Evolutionary conservation across 2,113 vertebrate species (phyloP).

Genomic region (Malurus melanocephalus): DNA sequence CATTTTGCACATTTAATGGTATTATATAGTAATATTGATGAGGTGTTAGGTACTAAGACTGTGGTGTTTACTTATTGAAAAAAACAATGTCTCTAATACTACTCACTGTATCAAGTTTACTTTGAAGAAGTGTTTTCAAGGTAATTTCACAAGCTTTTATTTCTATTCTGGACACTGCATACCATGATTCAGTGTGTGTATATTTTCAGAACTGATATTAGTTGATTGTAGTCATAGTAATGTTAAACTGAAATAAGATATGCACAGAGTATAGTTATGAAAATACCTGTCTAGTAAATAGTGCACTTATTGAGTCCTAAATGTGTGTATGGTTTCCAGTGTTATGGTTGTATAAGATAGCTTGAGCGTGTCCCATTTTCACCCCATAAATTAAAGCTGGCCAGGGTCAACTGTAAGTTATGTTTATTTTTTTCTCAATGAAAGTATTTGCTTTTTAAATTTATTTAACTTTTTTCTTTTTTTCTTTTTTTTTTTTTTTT

Average conservation of each 20-base stretch:
- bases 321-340: constrained; percentile 39
- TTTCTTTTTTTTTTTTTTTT: background rate
- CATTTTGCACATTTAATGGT: background rate
- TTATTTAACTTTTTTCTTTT: background rate
- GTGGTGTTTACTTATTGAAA: constrained; percentile 30
- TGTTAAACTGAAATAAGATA: constrained; percentile 54
- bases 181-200: background rate
- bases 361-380: constrained; percentile 55
- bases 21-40: constrained; percentile 34
- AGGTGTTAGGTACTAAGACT: constrained; percentile 17
- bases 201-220: constrained; percentile 14
- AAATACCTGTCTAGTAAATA: constrained; percentile 57
- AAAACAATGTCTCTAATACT: constrained; percentile 20
- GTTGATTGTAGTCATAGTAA: constrained; percentile 4
- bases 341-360: constrained; percentile 61
- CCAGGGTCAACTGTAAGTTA: constrained; percentile 51
- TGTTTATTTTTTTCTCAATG: constrained; percentile 54
- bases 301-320: constrained; percentile 28
- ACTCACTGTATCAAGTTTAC: constrained; percentile 24
- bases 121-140: constrained; percentile 44
- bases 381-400: constrained; percentile 62
- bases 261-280: background rate
- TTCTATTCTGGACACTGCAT: background rate
- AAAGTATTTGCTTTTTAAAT: constrained; percentile 55
- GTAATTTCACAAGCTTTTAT: constrained; percentile 30